Conservation (phyloP, 1,140 invertebrate genomes). For the Eciton burchellii region DNA sequence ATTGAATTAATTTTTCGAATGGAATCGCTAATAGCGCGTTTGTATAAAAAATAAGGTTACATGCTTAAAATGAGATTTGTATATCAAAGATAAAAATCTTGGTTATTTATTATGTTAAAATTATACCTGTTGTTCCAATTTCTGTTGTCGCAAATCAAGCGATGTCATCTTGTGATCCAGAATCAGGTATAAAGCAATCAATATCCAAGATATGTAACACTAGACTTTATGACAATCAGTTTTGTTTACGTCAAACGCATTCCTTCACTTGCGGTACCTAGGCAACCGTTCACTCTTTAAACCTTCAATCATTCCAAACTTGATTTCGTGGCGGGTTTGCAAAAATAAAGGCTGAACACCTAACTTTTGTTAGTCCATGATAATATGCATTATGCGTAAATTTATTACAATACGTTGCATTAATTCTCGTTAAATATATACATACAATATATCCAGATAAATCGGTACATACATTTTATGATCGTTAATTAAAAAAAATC, state of each 20-base stretch:
- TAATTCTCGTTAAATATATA: too few species aligned
- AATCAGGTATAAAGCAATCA: conserved; percentile 46
- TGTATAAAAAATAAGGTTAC: conserved; percentile 8
- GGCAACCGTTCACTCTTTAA: conserved; percentile 64
- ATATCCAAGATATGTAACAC: background rate
- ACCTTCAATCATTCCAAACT: background rate
- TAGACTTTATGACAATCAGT: conserved; percentile 55
- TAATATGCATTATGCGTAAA: background rate
- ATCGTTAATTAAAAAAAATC: too few species aligned
- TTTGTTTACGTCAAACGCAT: conserved; percentile 81
- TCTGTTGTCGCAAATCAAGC: conserved; percentile 89
- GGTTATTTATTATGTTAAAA: background rate
- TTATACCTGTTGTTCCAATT: conserved; percentile 91
- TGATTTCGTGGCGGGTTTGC: background rate
- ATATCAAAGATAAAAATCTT: background rate
- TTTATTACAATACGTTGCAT: too few species aligned
- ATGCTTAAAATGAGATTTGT: background rate
- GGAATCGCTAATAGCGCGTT: conserved; percentile 7
- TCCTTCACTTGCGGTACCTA: conserved; percentile 76
- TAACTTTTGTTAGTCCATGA: background rate
- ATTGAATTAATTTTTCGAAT: background rate
- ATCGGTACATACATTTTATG: too few species aligned
- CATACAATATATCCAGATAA: too few species aligned
- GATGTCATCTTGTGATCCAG: conserved; percentile 86
- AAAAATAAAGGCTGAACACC: background rate